Percentiles rank a stretch among this genome's conserved stretches.
phyloP scores from a whole-genome alignment of 2,888 invertebrate genomes.

The Drosophila algonquin region DNA sequence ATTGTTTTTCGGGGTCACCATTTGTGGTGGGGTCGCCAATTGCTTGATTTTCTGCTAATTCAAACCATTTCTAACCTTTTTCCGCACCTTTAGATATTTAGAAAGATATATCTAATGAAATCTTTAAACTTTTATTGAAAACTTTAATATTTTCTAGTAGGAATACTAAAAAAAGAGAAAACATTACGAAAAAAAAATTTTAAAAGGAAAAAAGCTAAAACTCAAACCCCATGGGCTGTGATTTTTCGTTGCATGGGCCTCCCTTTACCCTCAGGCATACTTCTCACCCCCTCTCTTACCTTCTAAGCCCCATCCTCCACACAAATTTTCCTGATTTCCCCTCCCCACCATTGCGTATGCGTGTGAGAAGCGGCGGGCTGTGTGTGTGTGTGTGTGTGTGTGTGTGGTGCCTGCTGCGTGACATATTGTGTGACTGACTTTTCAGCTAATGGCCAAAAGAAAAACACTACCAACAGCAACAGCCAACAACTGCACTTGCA shows the following conservation, averaged over 20 bases:
- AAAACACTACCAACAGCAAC: slow-evolving; percentile 18
- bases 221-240: no score
- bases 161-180: no score
- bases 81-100: no score
- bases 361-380: slow-evolving; percentile 9
- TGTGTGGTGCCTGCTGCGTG: slow-evolving; percentile 53
- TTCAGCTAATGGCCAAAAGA: slow-evolving; percentile 62
- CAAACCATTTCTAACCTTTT: no score
- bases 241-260: no score
- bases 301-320: no score
- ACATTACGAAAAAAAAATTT: no score
- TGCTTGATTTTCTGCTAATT: neutral
- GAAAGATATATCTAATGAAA: no score
- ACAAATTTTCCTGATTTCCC: slow-evolving; percentile 14
- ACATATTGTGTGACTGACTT: slow-evolving; percentile 70
- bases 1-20: neutral
- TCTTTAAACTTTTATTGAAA: no score
- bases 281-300: neutral
- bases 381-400: neutral
- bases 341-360: neutral
- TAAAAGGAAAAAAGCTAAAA: no score
- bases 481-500: neutral
- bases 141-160: no score
- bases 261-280: no score
- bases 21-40: neutral